Conservation (phyloP, 2,797 vertebrate species). For the Pteronotus mesoamericanus region DNA sequence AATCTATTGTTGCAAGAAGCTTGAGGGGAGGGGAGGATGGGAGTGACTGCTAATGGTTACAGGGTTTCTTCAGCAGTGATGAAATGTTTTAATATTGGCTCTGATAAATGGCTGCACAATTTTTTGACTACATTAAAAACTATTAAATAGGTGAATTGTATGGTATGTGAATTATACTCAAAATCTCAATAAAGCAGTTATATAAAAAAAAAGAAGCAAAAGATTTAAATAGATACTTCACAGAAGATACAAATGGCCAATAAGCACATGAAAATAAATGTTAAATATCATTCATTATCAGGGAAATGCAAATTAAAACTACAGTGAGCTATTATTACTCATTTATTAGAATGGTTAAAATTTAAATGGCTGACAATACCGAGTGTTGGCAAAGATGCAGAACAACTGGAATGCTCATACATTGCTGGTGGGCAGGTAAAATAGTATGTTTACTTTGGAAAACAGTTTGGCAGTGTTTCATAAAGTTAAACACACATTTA, state of each 20-base stretch:
- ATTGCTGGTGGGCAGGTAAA: not conserved
- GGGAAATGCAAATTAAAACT: not conserved
- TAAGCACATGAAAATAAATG: not conserved
- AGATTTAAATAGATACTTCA: not conserved
- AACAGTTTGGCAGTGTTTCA: not conserved
- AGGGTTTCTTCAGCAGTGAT: not conserved
- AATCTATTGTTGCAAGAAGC: not conserved
- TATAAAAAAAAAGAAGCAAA: not conserved
- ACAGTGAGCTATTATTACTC: not conserved
- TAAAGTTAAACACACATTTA: not conserved
- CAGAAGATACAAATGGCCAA: not conserved
- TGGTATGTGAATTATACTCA: not conserved
- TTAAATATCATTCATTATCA: conserved; percentile 2
- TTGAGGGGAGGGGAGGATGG: not conserved
- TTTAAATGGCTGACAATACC: not conserved
- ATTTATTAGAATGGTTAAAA: not conserved
- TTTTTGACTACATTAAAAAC: not conserved
- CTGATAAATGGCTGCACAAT: not conserved
- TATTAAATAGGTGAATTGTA: not conserved
- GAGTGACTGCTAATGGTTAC: not conserved
- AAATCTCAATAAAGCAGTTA: not conserved
- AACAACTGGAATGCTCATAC: not conserved
- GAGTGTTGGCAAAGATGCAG: not conserved
- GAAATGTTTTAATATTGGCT: not conserved
- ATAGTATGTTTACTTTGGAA: not conserved